These are phyloP conservation scores for Agrochola macilenta DNA, from an alignment of 2,888 invertebrate species.

Conservation along the genomic window DNA sequence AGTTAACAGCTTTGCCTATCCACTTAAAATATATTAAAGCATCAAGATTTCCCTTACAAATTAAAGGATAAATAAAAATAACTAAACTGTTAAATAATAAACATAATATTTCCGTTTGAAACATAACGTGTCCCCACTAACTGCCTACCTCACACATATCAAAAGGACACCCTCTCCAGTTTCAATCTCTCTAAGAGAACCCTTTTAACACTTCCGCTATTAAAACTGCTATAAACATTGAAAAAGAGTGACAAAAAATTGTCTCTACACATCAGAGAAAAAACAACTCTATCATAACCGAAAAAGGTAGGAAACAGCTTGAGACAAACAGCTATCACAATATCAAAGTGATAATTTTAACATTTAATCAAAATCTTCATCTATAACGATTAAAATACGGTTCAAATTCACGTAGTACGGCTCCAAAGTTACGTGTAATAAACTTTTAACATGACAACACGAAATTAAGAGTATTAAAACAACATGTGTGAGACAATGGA, in stretches of 20 bases:
- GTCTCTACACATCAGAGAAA: constrained; percentile 14
- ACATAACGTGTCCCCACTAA: constrained; percentile 45
- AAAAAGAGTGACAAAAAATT: constrained; percentile 63
- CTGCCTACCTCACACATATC: constrained; percentile 63
- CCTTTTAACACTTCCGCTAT: constrained; percentile 84
- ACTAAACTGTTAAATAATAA: constrained; percentile 22
- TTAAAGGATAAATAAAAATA: not conserved
- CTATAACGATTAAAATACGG: constrained; percentile 60
- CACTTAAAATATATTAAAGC: not conserved
- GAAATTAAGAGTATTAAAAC: constrained; percentile 87
- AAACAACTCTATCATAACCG: constrained; percentile 12
- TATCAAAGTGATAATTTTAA: constrained; percentile 40
- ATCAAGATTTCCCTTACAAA: not conserved
- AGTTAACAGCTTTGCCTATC: not conserved
- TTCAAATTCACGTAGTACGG: constrained; percentile 57
- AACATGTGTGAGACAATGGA: constrained; percentile 87
- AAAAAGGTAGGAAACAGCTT: not conserved
- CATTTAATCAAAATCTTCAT: constrained; percentile 26
- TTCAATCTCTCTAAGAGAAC: constrained; percentile 73
- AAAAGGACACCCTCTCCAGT: constrained; percentile 72
- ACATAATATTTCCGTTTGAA: constrained; percentile 52
- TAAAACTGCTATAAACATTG: constrained; percentile 69
- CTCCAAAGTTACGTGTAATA: constrained; percentile 74
- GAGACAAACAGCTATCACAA: not conserved
- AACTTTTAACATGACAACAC: constrained; percentile 88